A percentile compares a stretch with the other conserved stretches of the same genome.
Conservation (phyloP, 2,888 invertebrate species). For the Pandemis cinnamomeana region DNA sequence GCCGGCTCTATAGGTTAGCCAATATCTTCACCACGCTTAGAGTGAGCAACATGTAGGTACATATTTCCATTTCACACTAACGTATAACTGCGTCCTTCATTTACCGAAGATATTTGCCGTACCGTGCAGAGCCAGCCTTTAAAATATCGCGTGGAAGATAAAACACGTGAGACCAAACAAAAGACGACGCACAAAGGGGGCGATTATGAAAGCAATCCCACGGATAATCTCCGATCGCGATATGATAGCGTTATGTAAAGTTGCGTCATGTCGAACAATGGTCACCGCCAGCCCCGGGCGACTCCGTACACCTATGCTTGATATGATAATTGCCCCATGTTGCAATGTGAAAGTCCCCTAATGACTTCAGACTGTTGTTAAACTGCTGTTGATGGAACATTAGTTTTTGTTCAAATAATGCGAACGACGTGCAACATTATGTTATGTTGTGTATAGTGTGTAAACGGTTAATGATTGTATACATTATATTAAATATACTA, state of each 20-base stretch:
- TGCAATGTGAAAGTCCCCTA: constrained; percentile 34
- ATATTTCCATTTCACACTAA: no score
- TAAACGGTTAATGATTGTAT: neutral
- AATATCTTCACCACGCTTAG: no score
- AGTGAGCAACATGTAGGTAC: no score
- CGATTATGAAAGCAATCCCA: constrained; percentile 67
- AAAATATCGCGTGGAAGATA: constrained; percentile 16
- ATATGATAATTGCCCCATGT: constrained; percentile 47
- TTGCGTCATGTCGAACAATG: constrained; percentile 62
- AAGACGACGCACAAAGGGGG: constrained; percentile 22
- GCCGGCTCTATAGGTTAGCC: no score
- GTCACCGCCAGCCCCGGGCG: constrained; percentile 46
- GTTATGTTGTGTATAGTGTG: neutral
- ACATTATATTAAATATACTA: no score
- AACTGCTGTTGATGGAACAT: constrained; percentile 20
- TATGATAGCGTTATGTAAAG: constrained; percentile 61
- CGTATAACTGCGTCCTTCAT: no score
- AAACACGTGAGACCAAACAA: neutral
- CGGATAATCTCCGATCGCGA: constrained; percentile 66
- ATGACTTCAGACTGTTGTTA: constrained; percentile 25
- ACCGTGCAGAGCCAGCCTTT: neutral
- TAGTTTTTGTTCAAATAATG: constrained; percentile 6
- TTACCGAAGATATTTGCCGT: no score
- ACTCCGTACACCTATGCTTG: constrained; percentile 44
- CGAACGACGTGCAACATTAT: constrained; percentile 2